Conservation (phyloP, 2,888 invertebrate genomes). For the Mystacides longicornis region DNA sequence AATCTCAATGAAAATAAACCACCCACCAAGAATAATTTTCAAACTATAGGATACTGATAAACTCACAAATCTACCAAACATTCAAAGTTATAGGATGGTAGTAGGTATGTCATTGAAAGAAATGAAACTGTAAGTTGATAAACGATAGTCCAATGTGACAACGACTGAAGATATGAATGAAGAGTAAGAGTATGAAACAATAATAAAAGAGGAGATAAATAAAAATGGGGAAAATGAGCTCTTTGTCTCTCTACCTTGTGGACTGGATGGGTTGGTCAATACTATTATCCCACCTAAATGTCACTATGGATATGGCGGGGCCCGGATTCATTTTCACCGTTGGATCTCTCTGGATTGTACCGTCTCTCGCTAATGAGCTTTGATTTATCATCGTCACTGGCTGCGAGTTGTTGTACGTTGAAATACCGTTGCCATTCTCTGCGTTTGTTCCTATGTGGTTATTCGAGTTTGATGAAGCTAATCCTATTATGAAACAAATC, state of each 20-base stretch:
- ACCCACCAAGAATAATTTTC: no score
- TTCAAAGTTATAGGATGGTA: no score
- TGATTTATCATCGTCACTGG: not conserved
- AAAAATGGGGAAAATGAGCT: conserved; percentile 37
- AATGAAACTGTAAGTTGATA: not conserved
- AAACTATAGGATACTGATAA: no score
- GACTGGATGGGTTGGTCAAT: conserved; percentile 47
- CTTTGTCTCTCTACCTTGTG: conserved; percentile 61
- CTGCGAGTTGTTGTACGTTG: conserved; percentile 20
- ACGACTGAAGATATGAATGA: conserved; percentile 28
- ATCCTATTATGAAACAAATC: conserved; percentile 5
- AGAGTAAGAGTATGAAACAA: conserved; percentile 28
- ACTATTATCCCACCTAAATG: conserved; percentile 77
- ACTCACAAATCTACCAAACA: no score
- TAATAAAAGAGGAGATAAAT: conserved; percentile 28
- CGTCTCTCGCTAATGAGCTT: not conserved
- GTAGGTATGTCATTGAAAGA: no score
- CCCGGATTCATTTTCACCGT: conserved; percentile 48
- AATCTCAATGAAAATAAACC: no score
- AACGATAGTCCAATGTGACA: not conserved
- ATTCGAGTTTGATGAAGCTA: conserved; percentile 2
- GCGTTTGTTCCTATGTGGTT: conserved; percentile 34
- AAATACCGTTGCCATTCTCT: conserved; percentile 38
- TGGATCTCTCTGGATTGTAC: conserved; percentile 33
- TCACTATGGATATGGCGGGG: conserved; percentile 82